Evolutionary conservation across 2,888 invertebrate species (phyloP), one percentile per base, ranked within the genome.

Genomic region (Aporophyla nigra): DNA sequence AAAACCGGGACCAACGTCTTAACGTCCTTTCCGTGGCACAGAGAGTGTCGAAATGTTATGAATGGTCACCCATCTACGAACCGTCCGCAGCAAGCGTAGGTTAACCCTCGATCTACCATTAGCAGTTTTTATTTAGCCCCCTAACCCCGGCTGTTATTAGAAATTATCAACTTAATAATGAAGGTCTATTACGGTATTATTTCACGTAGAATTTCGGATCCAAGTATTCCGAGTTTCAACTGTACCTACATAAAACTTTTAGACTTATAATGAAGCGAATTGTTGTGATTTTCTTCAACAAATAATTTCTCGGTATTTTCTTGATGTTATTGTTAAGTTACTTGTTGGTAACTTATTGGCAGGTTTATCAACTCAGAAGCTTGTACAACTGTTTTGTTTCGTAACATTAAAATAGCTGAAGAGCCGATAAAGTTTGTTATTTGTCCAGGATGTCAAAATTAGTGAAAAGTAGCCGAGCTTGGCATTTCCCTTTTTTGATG

Each of bases 271-370:
- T 43, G 33, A 58, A 58, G 16, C 5, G n/a, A 46, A 33, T 43
- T 54, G 33, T 76, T 67, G n/a, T 67, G 19, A 19, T 40, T 61
- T 33, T 61, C 33, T 49, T 54, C 40, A 54, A 49, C 40, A 67
- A 40, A 24, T 67, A 61, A 46, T 53, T 59, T 75, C 43, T 76
- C 6, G 10, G 24, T 49, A 16, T 40, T 46, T 76, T 24, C 24
- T 53, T 61, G 1, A 43, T 46, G 19, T 33, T 53, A n/a, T 61
- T 54, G 54, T 68, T 68, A 16, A 24, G 33, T 40, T 24, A 24
- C 33, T 24, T 19, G 5, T 40, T 51, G 54, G 40, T 27, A n/a
- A 74, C 19, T 21, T 46, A 33, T 16, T 24, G 59, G 12, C 6
- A 49, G 6, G 24, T 54, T 62, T 40, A 54, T 74, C 24, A 51